These are phyloP conservation scores for Sebastes alutus DNA, from an alignment of 2,797 vertebrate species.

Conservation along the genomic window DNA sequence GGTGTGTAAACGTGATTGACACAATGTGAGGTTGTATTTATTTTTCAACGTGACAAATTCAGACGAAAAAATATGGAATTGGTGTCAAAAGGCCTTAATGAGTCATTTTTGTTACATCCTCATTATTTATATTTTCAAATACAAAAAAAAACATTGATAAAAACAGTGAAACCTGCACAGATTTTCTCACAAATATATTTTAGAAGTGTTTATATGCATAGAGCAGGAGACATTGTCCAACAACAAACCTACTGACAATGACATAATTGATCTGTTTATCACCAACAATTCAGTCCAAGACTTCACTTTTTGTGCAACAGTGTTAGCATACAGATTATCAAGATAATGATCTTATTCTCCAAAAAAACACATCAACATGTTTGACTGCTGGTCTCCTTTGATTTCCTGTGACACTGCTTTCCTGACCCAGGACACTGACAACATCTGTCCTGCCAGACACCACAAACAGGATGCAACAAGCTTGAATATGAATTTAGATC, in stretches of 20 bases:
- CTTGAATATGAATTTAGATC: conserved; percentile 17
- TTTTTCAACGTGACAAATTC: too few species aligned
- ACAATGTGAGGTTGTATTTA: too few species aligned
- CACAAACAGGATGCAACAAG: conserved; percentile 18
- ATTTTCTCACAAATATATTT: not conserved
- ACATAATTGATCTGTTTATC: not conserved
- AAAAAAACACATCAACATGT: not conserved
- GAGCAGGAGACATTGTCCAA: not conserved
- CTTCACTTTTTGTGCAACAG: not conserved
- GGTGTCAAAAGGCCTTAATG: too few species aligned
- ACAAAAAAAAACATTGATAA: not conserved
- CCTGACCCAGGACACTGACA: not conserved
- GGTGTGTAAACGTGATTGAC: too few species aligned
- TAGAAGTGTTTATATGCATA: not conserved
- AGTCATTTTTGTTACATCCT: not conserved
- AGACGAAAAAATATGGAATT: too few species aligned
- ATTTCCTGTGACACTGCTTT: not conserved
- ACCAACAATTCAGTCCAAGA: not conserved
- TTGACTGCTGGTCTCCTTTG: not conserved
- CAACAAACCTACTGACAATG: not conserved
- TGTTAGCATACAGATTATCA: not conserved
- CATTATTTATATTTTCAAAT: conserved; percentile 6
- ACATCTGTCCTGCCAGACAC: conserved; percentile 14
- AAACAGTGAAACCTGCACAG: not conserved
- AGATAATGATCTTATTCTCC: not conserved